Conservation (phyloP, 2,888 invertebrate species). For the Aleiodes alternator region DNA sequence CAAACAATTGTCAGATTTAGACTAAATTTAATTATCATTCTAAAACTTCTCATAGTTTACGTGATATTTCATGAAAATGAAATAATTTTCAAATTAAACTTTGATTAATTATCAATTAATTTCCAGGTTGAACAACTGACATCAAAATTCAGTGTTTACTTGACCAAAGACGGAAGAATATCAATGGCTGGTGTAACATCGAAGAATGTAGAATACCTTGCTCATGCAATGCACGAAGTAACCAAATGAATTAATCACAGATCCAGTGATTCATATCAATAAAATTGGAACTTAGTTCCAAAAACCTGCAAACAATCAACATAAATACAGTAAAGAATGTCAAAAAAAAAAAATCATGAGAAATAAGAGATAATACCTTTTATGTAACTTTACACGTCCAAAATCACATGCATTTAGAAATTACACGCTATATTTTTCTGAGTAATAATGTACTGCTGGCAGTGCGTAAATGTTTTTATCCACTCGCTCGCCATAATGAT, state of each 20-base stretch:
- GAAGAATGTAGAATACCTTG: slow-evolving; percentile 95
- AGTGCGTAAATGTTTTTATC: slow-evolving; percentile 16
- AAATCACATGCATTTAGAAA: slow-evolving; percentile 25
- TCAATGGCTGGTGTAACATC: slow-evolving; percentile 98
- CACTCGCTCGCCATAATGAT: too few relatives aligned
- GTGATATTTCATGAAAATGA: too few relatives aligned
- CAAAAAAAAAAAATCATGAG: neutral
- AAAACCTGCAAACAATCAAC: too few relatives aligned
- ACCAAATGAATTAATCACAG: slow-evolving; percentile 80
- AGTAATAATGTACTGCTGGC: neutral
- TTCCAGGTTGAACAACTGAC: slow-evolving; percentile 88
- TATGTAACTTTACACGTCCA: slow-evolving; percentile 1
- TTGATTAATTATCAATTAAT: slow-evolving; percentile 30
- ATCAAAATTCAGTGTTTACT: slow-evolving; percentile 93
- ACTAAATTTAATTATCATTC: too few relatives aligned
- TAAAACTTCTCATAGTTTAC: too few relatives aligned
- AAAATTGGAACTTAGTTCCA: too few relatives aligned
- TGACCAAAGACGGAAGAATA: slow-evolving; percentile 98
- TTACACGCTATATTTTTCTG: slow-evolving; percentile 28
- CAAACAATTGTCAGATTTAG: too few relatives aligned
- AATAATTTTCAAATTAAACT: neutral
- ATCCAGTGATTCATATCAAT: too few relatives aligned
- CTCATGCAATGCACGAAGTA: slow-evolving; percentile 94
- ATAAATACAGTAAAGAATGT: too few relatives aligned
- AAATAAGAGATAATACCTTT: slow-evolving; percentile 15